Percentiles rank a stretch among this genome's conserved stretches.
These are phyloP conservation scores for Danio jaintianensis DNA, from an alignment of 2,797 vertebrate species.

Conservation along the genomic window DNA sequence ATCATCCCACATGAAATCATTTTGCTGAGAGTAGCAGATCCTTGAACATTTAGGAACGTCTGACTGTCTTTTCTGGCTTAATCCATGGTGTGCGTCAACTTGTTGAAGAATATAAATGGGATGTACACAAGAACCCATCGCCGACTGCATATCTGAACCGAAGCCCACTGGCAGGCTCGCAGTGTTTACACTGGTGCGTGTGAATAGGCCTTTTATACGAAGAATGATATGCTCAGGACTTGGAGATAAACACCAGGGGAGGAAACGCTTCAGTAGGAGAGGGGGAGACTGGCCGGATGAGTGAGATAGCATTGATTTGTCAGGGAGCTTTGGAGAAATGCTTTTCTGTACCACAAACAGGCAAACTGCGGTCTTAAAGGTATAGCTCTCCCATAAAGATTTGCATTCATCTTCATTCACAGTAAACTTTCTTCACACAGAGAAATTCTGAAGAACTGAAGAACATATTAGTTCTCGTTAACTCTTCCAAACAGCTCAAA, in stretches of 20 bases:
- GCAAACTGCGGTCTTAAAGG: conserved; percentile 35
- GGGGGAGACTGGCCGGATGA: conserved; percentile 52
- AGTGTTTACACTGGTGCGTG: conserved; percentile 58
- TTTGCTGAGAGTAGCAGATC: conserved; percentile 36
- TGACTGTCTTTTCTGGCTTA: not conserved
- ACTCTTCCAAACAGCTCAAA: not conserved
- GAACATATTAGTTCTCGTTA: not conserved
- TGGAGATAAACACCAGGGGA: conserved; percentile 52
- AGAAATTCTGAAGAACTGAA: no score
- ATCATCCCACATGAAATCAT: conserved; percentile 2
- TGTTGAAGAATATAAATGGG: conserved; percentile 47
- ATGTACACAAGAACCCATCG: conserved; percentile 36
- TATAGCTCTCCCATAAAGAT: not conserved
- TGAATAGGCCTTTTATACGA: conserved; percentile 58
- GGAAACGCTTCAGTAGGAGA: conserved; percentile 54
- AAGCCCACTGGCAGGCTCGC: conserved; percentile 51
- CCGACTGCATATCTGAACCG: conserved; percentile 28
- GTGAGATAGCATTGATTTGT: conserved; percentile 58
- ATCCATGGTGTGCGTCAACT: conserved; percentile 2
- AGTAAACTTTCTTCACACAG: no score
- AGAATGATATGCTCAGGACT: conserved; percentile 55
- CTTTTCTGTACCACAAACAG: conserved; percentile 52
- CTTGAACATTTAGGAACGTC: not conserved
- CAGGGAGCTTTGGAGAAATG: conserved; percentile 55
- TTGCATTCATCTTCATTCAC: not conserved